Conservation (phyloP, 2,113 vertebrate species). For the Platanista minor region DNA sequence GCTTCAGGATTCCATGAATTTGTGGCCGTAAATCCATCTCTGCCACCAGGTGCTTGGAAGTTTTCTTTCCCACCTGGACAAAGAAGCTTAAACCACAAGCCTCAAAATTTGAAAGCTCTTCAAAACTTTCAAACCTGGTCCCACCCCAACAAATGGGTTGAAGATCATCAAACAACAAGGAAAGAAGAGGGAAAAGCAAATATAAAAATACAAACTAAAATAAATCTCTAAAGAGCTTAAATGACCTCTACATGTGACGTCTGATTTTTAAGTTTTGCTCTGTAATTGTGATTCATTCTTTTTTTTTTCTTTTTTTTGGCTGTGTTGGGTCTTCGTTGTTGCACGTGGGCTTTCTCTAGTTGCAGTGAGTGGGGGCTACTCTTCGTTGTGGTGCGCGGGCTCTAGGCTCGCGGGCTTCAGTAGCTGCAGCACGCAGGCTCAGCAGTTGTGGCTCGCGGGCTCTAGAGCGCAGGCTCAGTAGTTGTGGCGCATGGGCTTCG, state of each 20-base stretch:
- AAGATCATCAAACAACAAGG: not conserved
- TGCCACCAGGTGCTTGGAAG: too few species aligned
- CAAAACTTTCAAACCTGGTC: not conserved
- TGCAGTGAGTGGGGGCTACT: too few species aligned
- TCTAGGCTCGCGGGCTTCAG: too few species aligned
- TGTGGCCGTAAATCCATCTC: not conserved
- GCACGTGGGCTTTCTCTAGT: too few species aligned
- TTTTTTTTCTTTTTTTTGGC: too few species aligned
- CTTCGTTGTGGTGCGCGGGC: fast-evolving
- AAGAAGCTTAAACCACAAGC: not conserved
- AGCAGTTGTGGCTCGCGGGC: too few species aligned
- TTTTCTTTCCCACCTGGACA: not conserved
- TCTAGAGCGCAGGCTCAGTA: too few species aligned
- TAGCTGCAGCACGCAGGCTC: too few species aligned
- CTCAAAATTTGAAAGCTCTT: not conserved
- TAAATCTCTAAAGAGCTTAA: not conserved
- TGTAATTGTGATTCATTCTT: slow-evolving; percentile 28
- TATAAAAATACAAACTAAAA: not conserved
- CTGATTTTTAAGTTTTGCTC: slow-evolving; percentile 63
- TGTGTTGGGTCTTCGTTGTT: too few species aligned
- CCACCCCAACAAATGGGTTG: slow-evolving; percentile 11
- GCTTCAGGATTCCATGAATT: fast-evolving
- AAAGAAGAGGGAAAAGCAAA: not conserved
- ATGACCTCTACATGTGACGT: not conserved
- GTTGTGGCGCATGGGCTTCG: too few species aligned